Evolutionary conservation across 2,888 invertebrate genomes (phyloP).

Genomic region (Amiota mariae): DNA sequence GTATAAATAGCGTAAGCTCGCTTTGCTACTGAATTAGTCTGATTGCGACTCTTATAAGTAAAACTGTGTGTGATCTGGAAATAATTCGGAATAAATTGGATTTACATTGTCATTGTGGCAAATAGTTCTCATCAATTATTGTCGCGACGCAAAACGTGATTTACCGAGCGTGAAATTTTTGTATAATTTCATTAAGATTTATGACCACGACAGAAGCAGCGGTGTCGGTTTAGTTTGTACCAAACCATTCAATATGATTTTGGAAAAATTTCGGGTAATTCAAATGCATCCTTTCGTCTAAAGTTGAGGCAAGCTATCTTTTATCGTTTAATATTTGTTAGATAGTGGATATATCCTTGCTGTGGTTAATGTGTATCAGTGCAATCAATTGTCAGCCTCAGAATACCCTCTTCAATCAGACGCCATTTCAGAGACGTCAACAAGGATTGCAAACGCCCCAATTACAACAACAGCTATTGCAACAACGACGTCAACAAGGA

Average conservation of each 20-base stretch:
- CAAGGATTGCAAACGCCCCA: conserved; percentile 47
- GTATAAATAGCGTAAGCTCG: conserved; percentile 56
- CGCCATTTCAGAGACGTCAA: conserved; percentile 64
- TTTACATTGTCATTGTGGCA: conserved; percentile 16
- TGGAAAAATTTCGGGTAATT: conserved; percentile 13
- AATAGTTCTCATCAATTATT: conserved; percentile 7
- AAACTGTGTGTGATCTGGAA: conserved; percentile 37
- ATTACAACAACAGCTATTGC: conserved; percentile 49
- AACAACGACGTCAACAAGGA: conserved; percentile 50
- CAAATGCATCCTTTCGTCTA: background rate
- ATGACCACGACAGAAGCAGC: conserved; percentile 45
- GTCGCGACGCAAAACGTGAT: conserved; percentile 31
- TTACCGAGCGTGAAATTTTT: conserved; percentile 66
- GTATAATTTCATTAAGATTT: conserved; percentile 47
- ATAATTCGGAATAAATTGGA: conserved; percentile 22
- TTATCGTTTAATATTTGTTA: background rate
- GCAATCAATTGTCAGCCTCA: conserved; percentile 48
- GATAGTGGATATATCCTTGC: conserved; percentile 37
- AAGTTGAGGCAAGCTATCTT: background rate
- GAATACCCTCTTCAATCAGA: conserved; percentile 60
- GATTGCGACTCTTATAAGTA: conserved; percentile 51
- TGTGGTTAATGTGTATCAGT: conserved; percentile 32
- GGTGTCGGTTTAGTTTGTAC: conserved; percentile 1
- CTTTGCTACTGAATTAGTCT: conserved; percentile 62
- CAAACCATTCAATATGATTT: background rate